Evolutionary conservation across 2,888 invertebrate genomes (phyloP).

Genomic region (Caenorhabditis sp.): DNA sequence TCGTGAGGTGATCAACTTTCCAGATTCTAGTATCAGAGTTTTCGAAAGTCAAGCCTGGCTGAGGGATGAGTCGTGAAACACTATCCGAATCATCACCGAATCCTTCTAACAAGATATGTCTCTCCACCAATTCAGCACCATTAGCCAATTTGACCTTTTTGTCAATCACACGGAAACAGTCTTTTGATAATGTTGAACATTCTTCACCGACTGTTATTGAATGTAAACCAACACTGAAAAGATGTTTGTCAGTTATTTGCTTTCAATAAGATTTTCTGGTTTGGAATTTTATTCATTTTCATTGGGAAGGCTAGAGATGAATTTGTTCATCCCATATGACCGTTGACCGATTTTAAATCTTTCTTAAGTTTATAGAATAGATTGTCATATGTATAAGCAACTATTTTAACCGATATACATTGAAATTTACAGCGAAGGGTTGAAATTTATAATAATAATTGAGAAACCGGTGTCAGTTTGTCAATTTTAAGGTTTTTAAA

Average conservation of each 20-base stretch:
- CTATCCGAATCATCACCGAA: slow-evolving; percentile 58
- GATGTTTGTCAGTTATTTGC: too few relatives aligned
- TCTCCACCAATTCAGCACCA: slow-evolving; percentile 39
- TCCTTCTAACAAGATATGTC: slow-evolving; percentile 53
- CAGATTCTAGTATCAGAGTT: slow-evolving; percentile 49
- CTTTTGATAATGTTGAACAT: slow-evolving; percentile 26
- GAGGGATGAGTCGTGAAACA: slow-evolving; percentile 45
- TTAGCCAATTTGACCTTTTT: slow-evolving; percentile 23
- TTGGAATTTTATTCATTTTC: neutral
- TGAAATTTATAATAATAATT: too few relatives aligned
- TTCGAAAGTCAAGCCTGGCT: slow-evolving; percentile 38
- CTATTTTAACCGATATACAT: too few relatives aligned
- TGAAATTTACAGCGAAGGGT: too few relatives aligned
- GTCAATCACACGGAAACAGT: slow-evolving; percentile 32
- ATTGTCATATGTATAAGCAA: too few relatives aligned
- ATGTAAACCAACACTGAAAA: slow-evolving; percentile 1
- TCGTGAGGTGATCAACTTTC: slow-evolving; percentile 41
- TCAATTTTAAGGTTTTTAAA: too few relatives aligned
- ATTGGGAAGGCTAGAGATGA: too few relatives aligned
- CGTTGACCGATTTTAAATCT: too few relatives aligned
- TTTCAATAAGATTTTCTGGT: neutral
- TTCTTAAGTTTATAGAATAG: too few relatives aligned
- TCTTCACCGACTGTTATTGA: slow-evolving; percentile 6
- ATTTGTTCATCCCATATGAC: too few relatives aligned
- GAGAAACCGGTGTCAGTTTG: too few relatives aligned